phyloP scores from a whole-genome alignment of 2,113 vertebrate genomes.

The Sphaerodactylus townsendi region DNA sequence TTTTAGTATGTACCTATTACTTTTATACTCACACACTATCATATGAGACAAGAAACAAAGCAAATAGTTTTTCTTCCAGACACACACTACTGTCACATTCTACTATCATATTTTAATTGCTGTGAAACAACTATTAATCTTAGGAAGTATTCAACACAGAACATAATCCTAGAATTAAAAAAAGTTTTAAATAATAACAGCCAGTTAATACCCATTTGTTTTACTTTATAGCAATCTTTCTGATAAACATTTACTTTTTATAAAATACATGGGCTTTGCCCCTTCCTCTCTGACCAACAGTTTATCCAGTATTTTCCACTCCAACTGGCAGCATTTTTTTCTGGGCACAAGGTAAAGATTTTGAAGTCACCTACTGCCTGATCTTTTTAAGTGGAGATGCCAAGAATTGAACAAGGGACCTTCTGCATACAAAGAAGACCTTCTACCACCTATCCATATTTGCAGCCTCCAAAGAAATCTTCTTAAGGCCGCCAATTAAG shows the following conservation, averaged over 20 bases:
- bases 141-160: neutral
- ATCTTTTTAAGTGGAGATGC: too few species aligned
- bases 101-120: neutral
- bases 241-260: neutral
- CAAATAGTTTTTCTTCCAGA: neutral
- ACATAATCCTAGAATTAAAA: neutral
- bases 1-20: neutral
- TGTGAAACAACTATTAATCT: neutral
- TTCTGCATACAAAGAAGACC: too few species aligned
- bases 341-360: too few species aligned
- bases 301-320: too few species aligned
- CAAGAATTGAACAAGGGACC: too few species aligned
- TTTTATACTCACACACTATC: neutral
- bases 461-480: too few species aligned
- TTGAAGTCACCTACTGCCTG: too few species aligned
- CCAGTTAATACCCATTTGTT: neutral
- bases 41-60: neutral
- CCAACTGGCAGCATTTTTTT: too few species aligned
- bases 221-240: neutral
- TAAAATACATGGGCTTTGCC: fast-evolving
- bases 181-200: constrained; percentile 5
- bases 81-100: too few species aligned
- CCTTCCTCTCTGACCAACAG: neutral
- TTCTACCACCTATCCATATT: too few species aligned
- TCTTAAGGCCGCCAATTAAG: too few species aligned